A percentile compares a stretch with the other conserved stretches of the same genome.
Evolutionary conservation across 2,888 invertebrate species (phyloP).

Genomic region (Lasiommata megera): DNA sequence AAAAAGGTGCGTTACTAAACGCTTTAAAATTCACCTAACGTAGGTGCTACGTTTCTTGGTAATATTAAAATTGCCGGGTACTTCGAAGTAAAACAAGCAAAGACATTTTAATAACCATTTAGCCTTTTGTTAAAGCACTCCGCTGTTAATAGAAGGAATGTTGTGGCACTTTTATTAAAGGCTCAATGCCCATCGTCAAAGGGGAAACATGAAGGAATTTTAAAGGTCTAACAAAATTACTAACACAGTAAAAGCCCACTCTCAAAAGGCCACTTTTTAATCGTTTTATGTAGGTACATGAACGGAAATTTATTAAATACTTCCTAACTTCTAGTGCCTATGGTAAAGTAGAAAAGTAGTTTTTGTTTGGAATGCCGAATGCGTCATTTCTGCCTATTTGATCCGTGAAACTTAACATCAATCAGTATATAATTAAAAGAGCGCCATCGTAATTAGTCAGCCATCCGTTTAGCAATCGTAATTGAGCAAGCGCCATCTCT

Average conservation of each 20-base stretch:
- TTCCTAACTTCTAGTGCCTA: neutral
- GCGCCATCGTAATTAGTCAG: too few relatives aligned
- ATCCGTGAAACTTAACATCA: too few relatives aligned
- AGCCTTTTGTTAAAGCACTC: slow-evolving; percentile 19
- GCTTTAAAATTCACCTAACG: neutral
- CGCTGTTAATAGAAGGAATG: slow-evolving; percentile 20
- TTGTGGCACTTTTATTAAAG: slow-evolving; percentile 23
- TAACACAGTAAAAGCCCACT: neutral
- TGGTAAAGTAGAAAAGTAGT: neutral
- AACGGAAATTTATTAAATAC: neutral
- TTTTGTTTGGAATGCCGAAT: too few relatives aligned
- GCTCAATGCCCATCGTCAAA: slow-evolving; percentile 20
- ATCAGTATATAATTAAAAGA: too few relatives aligned
- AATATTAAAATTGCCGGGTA: too few relatives aligned
- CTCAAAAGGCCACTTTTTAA: neutral
- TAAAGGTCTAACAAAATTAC: slow-evolving; percentile 12
- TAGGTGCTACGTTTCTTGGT: neutral
- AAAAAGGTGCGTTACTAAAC: neutral
- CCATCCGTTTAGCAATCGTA: too few relatives aligned
- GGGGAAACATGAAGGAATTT: slow-evolving; percentile 9
- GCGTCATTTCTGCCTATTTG: too few relatives aligned
- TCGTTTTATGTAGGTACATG: neutral
- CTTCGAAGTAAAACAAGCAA: slow-evolving; percentile 7
- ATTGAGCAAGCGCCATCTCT: too few relatives aligned
- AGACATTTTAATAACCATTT: slow-evolving; percentile 22